Evolutionary conservation across 2,113 vertebrate genomes (phyloP).

Genomic region (Ceyx cyanopectus): DNA sequence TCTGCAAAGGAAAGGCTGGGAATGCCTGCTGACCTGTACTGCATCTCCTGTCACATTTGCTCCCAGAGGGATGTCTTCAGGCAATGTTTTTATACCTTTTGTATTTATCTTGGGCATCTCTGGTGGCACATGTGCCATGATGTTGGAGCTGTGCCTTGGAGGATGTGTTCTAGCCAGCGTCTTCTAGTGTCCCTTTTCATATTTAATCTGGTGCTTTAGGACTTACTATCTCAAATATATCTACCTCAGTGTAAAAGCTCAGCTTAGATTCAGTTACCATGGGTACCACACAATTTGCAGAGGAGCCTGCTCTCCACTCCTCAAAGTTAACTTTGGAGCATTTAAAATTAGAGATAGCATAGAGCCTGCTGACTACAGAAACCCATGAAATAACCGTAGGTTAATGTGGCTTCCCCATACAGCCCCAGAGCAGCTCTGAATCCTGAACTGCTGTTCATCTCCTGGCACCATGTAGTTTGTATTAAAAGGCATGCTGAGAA

Average conservation of each 20-base stretch:
- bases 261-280: not conserved
- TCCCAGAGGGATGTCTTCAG: not conserved
- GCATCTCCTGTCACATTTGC: not conserved
- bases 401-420: not conserved
- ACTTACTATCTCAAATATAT: not conserved
- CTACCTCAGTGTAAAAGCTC: not conserved
- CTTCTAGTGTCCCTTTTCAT: not conserved
- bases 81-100: not conserved
- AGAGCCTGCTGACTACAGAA: not conserved
- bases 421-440: not conserved
- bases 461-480: not conserved
- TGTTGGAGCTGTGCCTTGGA: fast-evolving
- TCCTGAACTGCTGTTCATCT: not conserved
- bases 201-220: not conserved
- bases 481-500: not conserved
- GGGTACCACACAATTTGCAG: not conserved
- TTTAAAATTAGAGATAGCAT: not conserved
- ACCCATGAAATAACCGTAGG: not conserved
- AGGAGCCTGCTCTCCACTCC: not conserved
- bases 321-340: not conserved
- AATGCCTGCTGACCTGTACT: not conserved
- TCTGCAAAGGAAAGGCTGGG: not conserved
- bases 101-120: not conserved
- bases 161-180: not conserved
- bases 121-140: not conserved